Percentiles rank a stretch among this genome's conserved stretches.
phyloP scores from a whole-genome alignment of 2,797 vertebrate species.

The Malacoraja senta region DNA sequence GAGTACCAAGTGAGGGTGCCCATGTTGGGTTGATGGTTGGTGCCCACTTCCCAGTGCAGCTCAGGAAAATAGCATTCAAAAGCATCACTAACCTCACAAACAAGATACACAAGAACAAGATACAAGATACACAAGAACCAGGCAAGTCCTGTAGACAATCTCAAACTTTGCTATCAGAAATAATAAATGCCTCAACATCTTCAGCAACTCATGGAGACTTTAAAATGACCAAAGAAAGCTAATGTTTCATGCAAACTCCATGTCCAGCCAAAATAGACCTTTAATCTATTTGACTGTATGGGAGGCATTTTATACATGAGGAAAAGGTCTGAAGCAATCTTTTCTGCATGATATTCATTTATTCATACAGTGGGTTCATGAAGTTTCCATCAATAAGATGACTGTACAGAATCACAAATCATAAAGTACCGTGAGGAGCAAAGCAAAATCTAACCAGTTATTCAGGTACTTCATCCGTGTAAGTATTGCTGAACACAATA shows the following conservation, averaged over 20 bases:
- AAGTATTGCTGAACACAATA: neutral
- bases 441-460: neutral
- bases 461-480: neutral
- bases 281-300: too few species aligned
- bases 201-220: neutral
- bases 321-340: neutral
- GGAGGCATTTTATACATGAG: neutral
- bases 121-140: neutral
- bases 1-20: neutral
- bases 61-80: neutral
- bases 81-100: neutral
- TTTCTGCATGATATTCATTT: neutral
- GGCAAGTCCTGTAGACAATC: neutral
- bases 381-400: neutral
- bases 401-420: neutral
- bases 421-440: neutral
- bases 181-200: neutral
- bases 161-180: neutral
- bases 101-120: neutral
- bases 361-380: neutral
- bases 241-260: neutral
- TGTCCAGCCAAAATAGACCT: neutral
- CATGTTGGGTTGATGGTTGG: neutral
- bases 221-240: neutral
- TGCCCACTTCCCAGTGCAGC: neutral